Evolutionary conservation across 2,113 vertebrate genomes (phyloP).

Genomic region (Apodemus sylvaticus): DNA sequence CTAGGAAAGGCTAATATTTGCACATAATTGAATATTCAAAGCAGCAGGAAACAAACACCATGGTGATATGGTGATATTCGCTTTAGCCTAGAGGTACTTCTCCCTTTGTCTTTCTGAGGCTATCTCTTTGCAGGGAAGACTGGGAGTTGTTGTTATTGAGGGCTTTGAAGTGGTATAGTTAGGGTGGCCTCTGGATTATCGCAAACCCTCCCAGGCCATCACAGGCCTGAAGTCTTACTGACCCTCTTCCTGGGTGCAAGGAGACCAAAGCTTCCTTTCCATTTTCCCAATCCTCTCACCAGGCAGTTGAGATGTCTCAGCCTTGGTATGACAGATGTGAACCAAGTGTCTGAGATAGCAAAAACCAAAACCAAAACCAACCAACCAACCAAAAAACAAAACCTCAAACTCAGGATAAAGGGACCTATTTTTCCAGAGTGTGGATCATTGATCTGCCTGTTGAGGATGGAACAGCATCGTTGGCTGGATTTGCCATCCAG

Average conservation of each 20-base stretch:
- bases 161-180: neutral
- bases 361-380: neutral
- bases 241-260: neutral
- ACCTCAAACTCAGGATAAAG: neutral
- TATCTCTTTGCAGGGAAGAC: neutral
- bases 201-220: neutral
- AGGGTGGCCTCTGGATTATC: neutral
- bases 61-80: neutral
- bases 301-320: neutral
- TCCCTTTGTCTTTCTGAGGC: neutral
- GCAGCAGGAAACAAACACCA: conserved; percentile 35
- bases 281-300: neutral
- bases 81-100: neutral
- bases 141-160: neutral
- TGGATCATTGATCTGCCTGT: neutral
- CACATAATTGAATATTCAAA: conserved; percentile 18
- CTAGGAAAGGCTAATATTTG: conserved; percentile 38
- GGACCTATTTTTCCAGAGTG: neutral
- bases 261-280: neutral
- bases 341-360: neutral
- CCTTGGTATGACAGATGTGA: neutral
- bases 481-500: neutral
- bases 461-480: neutral
- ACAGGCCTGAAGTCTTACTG: neutral
- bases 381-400: neutral